Conservation (phyloP, 2,113 vertebrate genomes). For the Leucopsar rothschildi region DNA sequence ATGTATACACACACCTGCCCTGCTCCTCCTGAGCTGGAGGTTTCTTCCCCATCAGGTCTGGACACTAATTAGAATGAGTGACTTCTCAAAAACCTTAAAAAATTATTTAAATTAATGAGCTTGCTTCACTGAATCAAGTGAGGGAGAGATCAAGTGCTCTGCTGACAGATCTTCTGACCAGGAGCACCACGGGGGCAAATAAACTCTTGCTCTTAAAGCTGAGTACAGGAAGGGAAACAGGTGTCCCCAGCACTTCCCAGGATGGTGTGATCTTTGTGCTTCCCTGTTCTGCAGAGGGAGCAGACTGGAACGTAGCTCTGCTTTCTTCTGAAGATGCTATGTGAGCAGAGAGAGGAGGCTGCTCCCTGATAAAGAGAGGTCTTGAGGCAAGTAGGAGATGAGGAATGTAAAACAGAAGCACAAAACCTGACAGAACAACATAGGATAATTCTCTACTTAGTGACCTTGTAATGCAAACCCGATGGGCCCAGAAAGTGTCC, state of each 20-base stretch:
- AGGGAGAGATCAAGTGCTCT: neutral
- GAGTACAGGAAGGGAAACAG: accelerated
- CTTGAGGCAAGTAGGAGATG: neutral
- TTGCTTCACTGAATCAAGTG: neutral
- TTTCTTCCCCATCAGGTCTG: neutral
- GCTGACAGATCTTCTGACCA: neutral
- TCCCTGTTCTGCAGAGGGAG: neutral
- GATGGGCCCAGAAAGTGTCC: neutral
- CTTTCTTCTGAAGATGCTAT: neutral
- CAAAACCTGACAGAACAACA: neutral
- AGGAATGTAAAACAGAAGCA: neutral
- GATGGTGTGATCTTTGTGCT: neutral
- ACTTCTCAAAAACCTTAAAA: neutral
- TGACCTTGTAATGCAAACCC: neutral
- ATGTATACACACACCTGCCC: accelerated
- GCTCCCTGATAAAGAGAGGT: neutral
- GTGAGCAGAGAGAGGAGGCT: neutral
- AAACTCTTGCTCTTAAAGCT: neutral
- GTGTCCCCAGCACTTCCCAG: neutral
- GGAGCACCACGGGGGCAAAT: neutral
- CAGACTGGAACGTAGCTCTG: neutral
- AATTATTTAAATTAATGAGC: neutral
- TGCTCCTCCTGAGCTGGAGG: neutral
- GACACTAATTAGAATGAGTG: neutral
- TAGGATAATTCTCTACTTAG: neutral